Base-by-base conservation (phyloP, 2,888 invertebrate genomes). In the Mellilla xanthometata region DNA sequence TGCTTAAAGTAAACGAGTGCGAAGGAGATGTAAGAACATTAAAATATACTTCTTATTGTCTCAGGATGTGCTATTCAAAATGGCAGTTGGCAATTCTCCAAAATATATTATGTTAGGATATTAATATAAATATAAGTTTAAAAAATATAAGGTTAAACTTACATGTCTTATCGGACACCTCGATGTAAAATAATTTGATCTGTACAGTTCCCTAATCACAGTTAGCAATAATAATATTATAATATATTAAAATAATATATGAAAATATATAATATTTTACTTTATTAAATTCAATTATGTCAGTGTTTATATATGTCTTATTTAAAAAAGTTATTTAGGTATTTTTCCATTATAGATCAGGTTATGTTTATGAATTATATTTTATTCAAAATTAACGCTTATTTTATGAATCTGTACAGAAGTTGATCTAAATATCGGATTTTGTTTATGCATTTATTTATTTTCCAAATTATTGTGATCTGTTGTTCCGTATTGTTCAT, bases 61-160 rank as follows among this genome's bases (percentile, higher is more conserved):
- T 3, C 6, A 19, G 6, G 6, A 3, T 5, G 15, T 19, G 15
- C 15, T 19, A 19, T 24, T 24, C n/a, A 24, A 24, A 24, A 33
- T 23, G 34, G 39, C 30, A 30, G 3, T 9, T 4, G 23, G 5
- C 28, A 34, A 39, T 28, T 26, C 33, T 26, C 12, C 32, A 7
- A 41, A 43, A 49, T 39, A 49, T n/a, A n/a, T n/a, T n/a, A 49
- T 49, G 43, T 49, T 44, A 49, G 40, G 36, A 49, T 40, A 49
- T 49, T 35, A 44, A 44, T 44, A 39, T 39, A 43, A 19, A 39
- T 30, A 27, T 30, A 38, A 32, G 15, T 3, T 19, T 3, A 24
- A 34, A 33, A 27, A n/a, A n/a, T n/a, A n/a, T n/a, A n/a, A n/a
- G n/a, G n/a, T n/a, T 33, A 40, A 15, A 41, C 12, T n/a, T 22